phyloP scores from a whole-genome alignment of 2,113 vertebrate species.

The Poicephalus gulielmi region DNA sequence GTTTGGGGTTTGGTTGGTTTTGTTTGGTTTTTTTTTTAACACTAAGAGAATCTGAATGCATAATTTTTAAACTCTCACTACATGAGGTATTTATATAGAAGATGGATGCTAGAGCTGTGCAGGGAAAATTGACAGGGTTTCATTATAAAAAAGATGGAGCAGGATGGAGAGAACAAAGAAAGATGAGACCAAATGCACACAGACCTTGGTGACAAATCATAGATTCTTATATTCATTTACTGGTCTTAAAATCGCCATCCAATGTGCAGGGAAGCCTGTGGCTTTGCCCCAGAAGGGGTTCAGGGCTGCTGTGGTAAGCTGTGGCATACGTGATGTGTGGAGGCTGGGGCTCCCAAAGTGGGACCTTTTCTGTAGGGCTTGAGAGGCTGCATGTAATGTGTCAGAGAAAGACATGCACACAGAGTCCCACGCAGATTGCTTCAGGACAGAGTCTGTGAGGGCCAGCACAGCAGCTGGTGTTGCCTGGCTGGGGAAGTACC shows the following conservation, averaged over 20 bases:
- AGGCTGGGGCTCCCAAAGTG: background rate
- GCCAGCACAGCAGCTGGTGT: background rate
- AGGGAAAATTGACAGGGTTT: background rate
- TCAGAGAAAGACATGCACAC: background rate
- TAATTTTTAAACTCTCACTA: background rate
- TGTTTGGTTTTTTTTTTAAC: background rate
- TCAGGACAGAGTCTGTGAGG: accelerated
- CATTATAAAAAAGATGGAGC: background rate
- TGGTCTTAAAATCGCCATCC: background rate
- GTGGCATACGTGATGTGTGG: accelerated
- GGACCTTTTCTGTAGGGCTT: background rate
- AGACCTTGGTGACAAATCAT: background rate
- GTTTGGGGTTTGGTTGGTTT: background rate
- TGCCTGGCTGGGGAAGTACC: background rate
- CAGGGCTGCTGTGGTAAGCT: background rate
- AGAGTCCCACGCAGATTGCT: background rate
- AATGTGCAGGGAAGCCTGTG: background rate
- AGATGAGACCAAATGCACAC: background rate
- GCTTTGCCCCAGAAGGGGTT: background rate
- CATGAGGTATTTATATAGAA: background rate
- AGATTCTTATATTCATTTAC: background rate
- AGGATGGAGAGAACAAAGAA: background rate
- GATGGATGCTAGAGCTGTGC: background rate
- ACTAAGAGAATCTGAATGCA: background rate
- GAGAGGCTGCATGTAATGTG: accelerated